Conservation (phyloP, 2,797 vertebrate genomes). For the Liparis tanakae region DNA sequence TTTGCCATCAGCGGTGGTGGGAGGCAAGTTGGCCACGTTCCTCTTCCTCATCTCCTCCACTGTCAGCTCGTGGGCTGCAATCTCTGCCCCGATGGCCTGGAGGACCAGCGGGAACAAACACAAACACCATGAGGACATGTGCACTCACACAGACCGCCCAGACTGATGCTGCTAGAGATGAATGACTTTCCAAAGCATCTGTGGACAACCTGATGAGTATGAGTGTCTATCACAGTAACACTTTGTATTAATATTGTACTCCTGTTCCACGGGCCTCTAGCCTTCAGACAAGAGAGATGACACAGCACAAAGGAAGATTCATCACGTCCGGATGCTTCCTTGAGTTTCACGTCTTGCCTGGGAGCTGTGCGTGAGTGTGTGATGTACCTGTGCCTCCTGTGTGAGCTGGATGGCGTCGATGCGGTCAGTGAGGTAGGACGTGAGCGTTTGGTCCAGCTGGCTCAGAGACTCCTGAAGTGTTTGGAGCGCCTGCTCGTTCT, state of each 20-base stretch:
- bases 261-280: not conserved
- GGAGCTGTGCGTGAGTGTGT: not conserved
- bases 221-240: not conserved
- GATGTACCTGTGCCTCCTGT: conserved; percentile 92
- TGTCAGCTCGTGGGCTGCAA: conserved; percentile 90
- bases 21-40: conserved; percentile 82
- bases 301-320: not conserved
- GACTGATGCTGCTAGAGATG: not conserved
- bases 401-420: conserved; percentile 95
- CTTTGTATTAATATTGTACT: not conserved
- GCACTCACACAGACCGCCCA: not conserved
- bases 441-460: conserved; percentile 93
- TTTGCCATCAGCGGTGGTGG: conserved; percentile 84
- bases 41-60: conserved; percentile 91
- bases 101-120: conserved; percentile 3
- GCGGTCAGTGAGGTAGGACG: conserved; percentile 94
- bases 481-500: conserved; percentile 89
- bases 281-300: not conserved
- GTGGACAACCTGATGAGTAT: not conserved
- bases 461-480: conserved; percentile 90
- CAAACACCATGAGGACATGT: not conserved
- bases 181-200: not conserved
- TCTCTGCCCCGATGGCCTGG: conserved; percentile 93
- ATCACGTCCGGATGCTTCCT: not conserved
- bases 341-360: not conserved